phyloP scores from a whole-genome alignment of 2,797 vertebrate species.

The Coregonus sp. region DNA sequence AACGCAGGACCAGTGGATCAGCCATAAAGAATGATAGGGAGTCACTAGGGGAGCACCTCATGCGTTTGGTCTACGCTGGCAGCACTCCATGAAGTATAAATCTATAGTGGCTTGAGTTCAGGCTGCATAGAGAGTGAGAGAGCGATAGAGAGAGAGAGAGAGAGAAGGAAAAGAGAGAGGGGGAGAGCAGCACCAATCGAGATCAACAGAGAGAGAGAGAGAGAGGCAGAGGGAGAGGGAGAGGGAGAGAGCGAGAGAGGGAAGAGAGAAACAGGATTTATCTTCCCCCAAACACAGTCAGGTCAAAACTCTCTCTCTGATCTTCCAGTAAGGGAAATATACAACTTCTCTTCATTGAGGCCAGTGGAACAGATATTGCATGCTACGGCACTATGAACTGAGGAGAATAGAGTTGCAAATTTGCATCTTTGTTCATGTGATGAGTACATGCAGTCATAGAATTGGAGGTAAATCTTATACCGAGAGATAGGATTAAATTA shows the following conservation, averaged over 20 bases:
- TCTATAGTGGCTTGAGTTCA: conserved; percentile 51
- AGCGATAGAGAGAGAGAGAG: conserved; percentile 8
- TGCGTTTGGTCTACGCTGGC: conserved; percentile 70
- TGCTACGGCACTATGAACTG: not conserved
- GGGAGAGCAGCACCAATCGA: conserved; percentile 48
- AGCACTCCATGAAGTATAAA: conserved; percentile 70
- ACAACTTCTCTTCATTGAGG: conserved; percentile 30
- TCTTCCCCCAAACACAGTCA: conserved; percentile 35
- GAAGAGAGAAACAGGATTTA: conserved; percentile 42
- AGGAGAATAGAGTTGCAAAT: conserved; percentile 6
- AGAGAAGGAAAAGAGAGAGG: conserved; percentile 1
- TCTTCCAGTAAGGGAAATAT: conserved; percentile 43
- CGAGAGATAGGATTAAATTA: not conserved
- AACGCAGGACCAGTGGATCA: conserved; percentile 69
- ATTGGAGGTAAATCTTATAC: not conserved
- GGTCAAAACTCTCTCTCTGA: conserved; percentile 54
- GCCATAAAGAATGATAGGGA: conserved; percentile 73
- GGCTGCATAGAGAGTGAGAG: conserved; percentile 33
- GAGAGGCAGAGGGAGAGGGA: conserved; percentile 47
- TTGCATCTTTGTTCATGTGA: not conserved
- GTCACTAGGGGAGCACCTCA: conserved; percentile 60
- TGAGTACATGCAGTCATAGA: not conserved
- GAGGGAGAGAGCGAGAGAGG: conserved; percentile 40
- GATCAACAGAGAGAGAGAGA: conserved; percentile 6
- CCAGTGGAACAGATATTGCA: conserved; percentile 14